These are phyloP conservation scores for Falco naumanni DNA, from an alignment of 2,797 vertebrate genomes.

Conservation along the genomic window DNA sequence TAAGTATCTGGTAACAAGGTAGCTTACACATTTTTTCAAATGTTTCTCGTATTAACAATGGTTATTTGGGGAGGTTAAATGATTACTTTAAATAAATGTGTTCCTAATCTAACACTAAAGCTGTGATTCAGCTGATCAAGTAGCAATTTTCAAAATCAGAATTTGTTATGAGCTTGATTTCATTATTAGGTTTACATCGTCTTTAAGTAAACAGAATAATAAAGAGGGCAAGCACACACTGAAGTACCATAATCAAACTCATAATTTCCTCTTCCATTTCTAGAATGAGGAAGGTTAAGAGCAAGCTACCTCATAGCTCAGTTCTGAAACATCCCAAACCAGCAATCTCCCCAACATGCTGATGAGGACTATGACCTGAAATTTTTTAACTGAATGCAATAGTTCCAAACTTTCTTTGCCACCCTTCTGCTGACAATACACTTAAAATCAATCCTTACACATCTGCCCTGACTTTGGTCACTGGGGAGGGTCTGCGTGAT, in stretches of 20 bases:
- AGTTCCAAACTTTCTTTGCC: background rate
- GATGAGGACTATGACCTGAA: background rate
- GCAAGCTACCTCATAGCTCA: background rate
- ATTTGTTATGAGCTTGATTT: constrained; percentile 64
- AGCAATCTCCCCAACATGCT: background rate
- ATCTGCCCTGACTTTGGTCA: background rate
- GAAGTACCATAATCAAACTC: constrained; percentile 48
- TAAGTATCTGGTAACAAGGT: background rate
- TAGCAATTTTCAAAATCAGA: constrained; percentile 68
- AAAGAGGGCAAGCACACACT: constrained; percentile 52
- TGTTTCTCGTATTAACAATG: background rate
- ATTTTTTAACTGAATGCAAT: background rate
- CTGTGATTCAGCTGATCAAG: constrained; percentile 56
- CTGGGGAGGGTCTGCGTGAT: background rate
- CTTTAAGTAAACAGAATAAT: constrained; percentile 68
- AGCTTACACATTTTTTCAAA: background rate
- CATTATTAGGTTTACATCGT: constrained; percentile 38
- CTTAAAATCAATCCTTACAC: background rate
- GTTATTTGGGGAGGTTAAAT: constrained; percentile 48
- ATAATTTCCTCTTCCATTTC: constrained; percentile 52
- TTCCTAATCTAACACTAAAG: constrained; percentile 40
- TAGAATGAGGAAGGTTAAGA: constrained; percentile 58
- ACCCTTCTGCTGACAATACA: background rate
- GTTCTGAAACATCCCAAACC: background rate
- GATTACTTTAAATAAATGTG: constrained; percentile 41